Conservation (phyloP, 1,140 invertebrate genomes). For the Eciton burchellii region DNA sequence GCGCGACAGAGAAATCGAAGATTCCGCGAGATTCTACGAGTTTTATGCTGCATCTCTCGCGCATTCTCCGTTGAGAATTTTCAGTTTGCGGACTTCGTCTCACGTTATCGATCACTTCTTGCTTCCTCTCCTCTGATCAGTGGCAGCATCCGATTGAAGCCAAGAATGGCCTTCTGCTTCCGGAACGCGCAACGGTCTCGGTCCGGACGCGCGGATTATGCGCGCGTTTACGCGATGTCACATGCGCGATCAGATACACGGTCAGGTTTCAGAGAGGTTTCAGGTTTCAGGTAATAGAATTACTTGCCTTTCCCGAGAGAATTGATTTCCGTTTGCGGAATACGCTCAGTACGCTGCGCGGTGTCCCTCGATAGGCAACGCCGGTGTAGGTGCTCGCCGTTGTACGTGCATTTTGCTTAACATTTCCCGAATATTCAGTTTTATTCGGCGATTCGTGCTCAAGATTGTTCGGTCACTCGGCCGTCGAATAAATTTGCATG, state of each 20-base stretch:
- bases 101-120: background rate
- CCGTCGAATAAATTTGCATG: background rate
- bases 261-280: slow-evolving; percentile 82
- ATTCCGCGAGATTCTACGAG: too few relatives aligned
- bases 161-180: background rate
- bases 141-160: background rate
- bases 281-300: slow-evolving; percentile 82
- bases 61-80: too few relatives aligned
- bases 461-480: background rate
- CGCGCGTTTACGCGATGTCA: background rate
- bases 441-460: background rate
- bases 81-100: background rate
- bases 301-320: slow-evolving; percentile 73
- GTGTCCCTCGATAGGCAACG: slow-evolving; percentile 73
- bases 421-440: background rate
- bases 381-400: slow-evolving; percentile 12
- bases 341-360: slow-evolving; percentile 61
- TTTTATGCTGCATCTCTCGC: background rate
- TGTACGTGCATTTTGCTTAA: slow-evolving; percentile 21
- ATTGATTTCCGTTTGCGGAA: slow-evolving; percentile 76
- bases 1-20: background rate
- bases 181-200: background rate
- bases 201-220: background rate
- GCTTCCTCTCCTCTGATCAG: background rate
- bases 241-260: slow-evolving; percentile 58